Evolutionary conservation across 2,113 vertebrate species (phyloP), one percentile per base, ranked within the genome.

Genomic region (Osmerus eperlanus): DNA sequence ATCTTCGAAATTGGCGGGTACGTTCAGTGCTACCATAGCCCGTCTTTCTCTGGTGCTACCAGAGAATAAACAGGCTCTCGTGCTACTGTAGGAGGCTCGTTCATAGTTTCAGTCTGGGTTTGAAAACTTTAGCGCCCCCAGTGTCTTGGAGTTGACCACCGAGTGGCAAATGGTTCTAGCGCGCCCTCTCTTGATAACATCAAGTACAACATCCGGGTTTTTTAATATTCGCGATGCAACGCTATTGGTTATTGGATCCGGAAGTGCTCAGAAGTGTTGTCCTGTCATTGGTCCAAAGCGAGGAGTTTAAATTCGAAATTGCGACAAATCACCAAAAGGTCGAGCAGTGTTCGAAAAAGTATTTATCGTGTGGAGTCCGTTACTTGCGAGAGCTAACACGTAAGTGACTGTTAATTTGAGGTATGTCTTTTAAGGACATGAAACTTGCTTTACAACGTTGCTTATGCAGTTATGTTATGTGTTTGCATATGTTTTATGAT

Each of bases 221-320:
- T 29, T 41, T n/a, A 56, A 56, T 53, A 16, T 58, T 58, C 3
- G 47, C 36, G 2, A 16, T 21, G 21, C 36, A 47, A 73, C 29
- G 55, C 67, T n/a, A 91, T 89, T 91, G 86, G 90, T 29, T 78
- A 19, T 3, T 55, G 41, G 1, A 47, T 47, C 41, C 41, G 41
- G 41, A 47, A 12, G 9, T 3, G 72, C 80, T 77, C 67, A 5
- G 75, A 65, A 60, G 72, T 85, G 84, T 73, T 19, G 75, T 64
- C 64, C 76, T 67, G 62, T 81, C 2, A 92, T 91, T 92, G 91
- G 92, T 80, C 0, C 28, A 11, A 76, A 77, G 71, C 12, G 36
- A 66, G 82, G 65, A 75, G 83, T 91, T 91, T 87, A 90, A 91
- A 90, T 82, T 92, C 80, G 78, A 90, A 92, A 83, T 70, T 78